Base-by-base conservation (phyloP, 2,797 vertebrate genomes). In the Tapera naevia region DNA sequence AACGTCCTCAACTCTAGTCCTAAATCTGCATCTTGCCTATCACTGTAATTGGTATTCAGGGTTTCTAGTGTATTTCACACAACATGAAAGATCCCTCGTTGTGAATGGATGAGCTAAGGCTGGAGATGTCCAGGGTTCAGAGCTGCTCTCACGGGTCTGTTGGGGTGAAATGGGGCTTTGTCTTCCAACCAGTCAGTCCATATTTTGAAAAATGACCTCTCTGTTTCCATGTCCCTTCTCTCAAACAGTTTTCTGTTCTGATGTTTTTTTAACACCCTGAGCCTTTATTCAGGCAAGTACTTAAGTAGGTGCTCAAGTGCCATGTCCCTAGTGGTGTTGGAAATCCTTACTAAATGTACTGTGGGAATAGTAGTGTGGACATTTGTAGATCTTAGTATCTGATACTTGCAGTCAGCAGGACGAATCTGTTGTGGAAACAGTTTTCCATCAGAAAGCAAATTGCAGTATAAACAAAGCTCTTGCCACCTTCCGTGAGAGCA, bases 221-320 rank as follows among this genome's bases (percentile, higher is more conserved):
- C 93, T 96, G 92, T 96, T 72, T 84, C 92, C 57, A 5, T 19
- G 12, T 75, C 60, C 28, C 41, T 91, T 51, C 43, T 93, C 80
- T 96, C 74, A 86, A 92, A 73, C 51, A 56, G 85, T 81, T 95
- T 89, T 73, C 87, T 95, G 67, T 89, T 69, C 60, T 62, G 83
- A 60, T 83, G 22, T 80, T 82, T n/a, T 60, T 69, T 45, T 83
- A 70, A 72, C 81, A 87, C 75, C 80, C 80, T 60, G 45, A 88
- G 86, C 88, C 56, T 48, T 81, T 57, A 80, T 79, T 89, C 66
- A 50, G 72, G 82, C 83, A 83, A 88, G 89, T 80, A 41, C 89
- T 91, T 79, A 87, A 91, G 85, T 80, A 73, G 66, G 9, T 41
- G 79, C 89, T 92, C 32, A 19, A 81, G 87, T 90, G 70, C 66